Evolutionary conservation across 2,797 vertebrate genomes (phyloP), one percentile per base, ranked within the genome.

Genomic region (Hydrocynus forskahlii): DNA sequence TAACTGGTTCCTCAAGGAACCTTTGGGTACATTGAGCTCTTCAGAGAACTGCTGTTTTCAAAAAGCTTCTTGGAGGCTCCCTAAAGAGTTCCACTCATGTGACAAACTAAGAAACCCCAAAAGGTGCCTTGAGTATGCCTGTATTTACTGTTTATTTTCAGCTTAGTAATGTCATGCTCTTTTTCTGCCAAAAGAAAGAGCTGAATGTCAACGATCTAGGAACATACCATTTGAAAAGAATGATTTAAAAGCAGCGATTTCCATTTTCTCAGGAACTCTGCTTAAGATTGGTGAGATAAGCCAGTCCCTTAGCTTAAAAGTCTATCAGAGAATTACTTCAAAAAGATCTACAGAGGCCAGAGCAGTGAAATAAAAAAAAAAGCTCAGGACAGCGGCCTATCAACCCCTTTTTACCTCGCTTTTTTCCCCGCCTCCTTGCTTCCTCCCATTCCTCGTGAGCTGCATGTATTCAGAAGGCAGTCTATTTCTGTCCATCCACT

Each of bases 401-500:
- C 12, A 17, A 10, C 10, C 25, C 48, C 52, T 57, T 40, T 75
- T 43, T 35, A 14, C n/a, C 19, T 9, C 59, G 3, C 48, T 52
- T 14, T 13, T 14, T 12, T 4, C 13, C 1, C 13, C 13, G 12
- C 13, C 3, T 52, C 13, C 48, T 52, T 12, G 10, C 48, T 14
- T 59, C 25, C 38, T 19, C 14, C 29, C 13, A 25, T 50, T 14
- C 13, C 40, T 67, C 50, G 9, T 62, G n/a, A 21, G 10, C 43
- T 25, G 50, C 71, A 50, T 78, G 69, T 60, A 40, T 71, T 80
- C 63, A 55, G 48, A 84, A 83, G 64, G 14, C 29, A 63, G 55
- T 80, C 81, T 83, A 73, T 81, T 86, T 71, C 68, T 85, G 73
- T 59, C 77, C 45, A 16, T 81, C 29, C 54, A 72, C 68, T 78